Evolutionary conservation across 2,797 vertebrate genomes (phyloP).

Genomic region (Sebastes vulpes): DNA sequence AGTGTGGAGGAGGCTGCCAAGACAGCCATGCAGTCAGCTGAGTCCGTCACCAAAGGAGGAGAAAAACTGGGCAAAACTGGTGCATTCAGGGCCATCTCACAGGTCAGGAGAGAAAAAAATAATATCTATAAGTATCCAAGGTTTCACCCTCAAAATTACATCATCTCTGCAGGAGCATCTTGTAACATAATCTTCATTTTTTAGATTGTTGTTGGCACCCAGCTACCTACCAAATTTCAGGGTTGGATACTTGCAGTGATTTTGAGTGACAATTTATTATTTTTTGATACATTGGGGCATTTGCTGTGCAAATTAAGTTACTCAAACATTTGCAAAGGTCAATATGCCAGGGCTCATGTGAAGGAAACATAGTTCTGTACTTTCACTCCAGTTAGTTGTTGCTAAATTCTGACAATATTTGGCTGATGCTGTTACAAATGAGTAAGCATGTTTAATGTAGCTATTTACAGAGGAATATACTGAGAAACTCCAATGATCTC

Average conservation of each 20-base stretch:
- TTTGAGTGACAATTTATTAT: neutral
- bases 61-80: slow-evolving; percentile 90
- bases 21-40: slow-evolving; percentile 90
- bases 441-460: neutral
- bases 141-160: neutral
- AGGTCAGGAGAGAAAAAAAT: slow-evolving; percentile 78
- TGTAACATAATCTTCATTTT: neutral
- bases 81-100: slow-evolving; percentile 92
- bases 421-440: neutral
- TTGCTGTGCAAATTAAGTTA: neutral
- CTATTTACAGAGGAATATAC: neutral
- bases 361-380: neutral
- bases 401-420: neutral
- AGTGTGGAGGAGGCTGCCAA: slow-evolving; percentile 91
- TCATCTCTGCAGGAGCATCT: neutral
- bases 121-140: neutral
- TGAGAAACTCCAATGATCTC: neutral
- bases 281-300: neutral
- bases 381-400: neutral
- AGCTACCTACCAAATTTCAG: neutral
- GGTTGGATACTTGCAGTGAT: neutral
- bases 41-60: slow-evolving; percentile 90
- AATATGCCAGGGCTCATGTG: neutral
- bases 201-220: neutral
- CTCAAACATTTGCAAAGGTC: neutral